Percentiles rank a stretch among this genome's conserved stretches.
Conservation (phyloP, 2,113 vertebrate genomes). For the Athene noctua region DNA sequence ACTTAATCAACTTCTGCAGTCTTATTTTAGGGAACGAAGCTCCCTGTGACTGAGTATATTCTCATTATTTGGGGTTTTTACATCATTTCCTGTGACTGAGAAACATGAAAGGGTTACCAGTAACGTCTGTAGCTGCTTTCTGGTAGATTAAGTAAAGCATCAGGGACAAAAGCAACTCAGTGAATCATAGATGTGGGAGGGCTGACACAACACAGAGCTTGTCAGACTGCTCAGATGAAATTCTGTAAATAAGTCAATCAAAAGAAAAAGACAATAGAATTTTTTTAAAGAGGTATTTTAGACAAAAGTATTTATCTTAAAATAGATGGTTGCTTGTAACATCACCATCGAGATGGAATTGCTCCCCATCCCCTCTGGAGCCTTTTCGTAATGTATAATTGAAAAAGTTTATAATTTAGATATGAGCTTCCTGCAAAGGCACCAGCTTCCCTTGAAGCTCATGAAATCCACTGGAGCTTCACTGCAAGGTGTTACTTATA, state of each 20-base stretch:
- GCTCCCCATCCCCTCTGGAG: neutral
- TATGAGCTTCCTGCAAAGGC: neutral
- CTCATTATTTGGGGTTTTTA: neutral
- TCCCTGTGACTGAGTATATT: neutral
- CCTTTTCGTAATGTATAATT: neutral
- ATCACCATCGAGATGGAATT: neutral
- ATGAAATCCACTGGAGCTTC: neutral
- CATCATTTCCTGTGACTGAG: neutral
- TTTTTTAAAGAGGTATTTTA: neutral
- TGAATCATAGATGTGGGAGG: constrained; percentile 1
- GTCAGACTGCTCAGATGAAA: neutral
- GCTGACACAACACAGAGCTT: neutral
- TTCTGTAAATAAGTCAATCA: constrained; percentile 12
- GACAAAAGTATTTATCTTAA: neutral
- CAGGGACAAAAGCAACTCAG: neutral
- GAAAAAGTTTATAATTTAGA: neutral
- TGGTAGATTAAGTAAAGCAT: neutral
- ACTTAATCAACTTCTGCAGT: neutral
- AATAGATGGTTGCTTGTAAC: neutral
- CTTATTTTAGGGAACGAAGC: neutral
- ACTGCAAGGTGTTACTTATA: neutral
- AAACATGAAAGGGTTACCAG: neutral
- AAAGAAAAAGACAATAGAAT: neutral
- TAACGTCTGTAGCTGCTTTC: neutral
- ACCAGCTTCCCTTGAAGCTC: neutral